phyloP scores from a whole-genome alignment of 2,888 invertebrate genomes.

The Lysandra coridon region DNA sequence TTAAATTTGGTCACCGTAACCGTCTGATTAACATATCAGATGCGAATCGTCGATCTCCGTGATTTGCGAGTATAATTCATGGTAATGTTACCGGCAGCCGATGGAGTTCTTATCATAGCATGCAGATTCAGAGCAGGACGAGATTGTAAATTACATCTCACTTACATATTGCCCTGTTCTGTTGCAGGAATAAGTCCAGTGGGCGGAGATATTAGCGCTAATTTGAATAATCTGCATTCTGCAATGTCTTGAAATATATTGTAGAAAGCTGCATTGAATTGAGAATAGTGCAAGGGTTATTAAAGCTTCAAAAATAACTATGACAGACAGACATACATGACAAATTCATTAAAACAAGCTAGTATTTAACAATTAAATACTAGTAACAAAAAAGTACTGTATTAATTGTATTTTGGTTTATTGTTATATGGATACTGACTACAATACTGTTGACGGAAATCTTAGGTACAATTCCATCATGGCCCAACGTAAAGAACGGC shows the following conservation, averaged over 20 bases:
- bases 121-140: constrained; percentile 61
- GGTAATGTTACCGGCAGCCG: constrained; percentile 59
- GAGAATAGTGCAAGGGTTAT: not conserved
- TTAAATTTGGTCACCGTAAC: constrained; percentile 25
- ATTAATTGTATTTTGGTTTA: no score
- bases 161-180: constrained; percentile 37
- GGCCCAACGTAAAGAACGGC: not conserved
- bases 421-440: no score
- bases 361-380: no score
- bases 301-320: not conserved
- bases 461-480: no score
- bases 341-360: no score
- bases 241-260: not conserved
- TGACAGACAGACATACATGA: no score
- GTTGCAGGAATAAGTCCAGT: constrained; percentile 1
- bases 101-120: constrained; percentile 67
- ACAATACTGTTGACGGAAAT: no score
- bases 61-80: constrained; percentile 72
- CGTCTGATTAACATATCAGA: constrained; percentile 38
- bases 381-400: no score
- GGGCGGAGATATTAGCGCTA: constrained; percentile 19
- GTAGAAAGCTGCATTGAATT: not conserved
- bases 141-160: constrained; percentile 56
- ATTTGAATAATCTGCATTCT: constrained; percentile 10
- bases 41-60: constrained; percentile 42